Percentiles rank a stretch among this genome's conserved stretches.
Conservation (phyloP, 2,113 vertebrate species). For the Pagrus major region DNA sequence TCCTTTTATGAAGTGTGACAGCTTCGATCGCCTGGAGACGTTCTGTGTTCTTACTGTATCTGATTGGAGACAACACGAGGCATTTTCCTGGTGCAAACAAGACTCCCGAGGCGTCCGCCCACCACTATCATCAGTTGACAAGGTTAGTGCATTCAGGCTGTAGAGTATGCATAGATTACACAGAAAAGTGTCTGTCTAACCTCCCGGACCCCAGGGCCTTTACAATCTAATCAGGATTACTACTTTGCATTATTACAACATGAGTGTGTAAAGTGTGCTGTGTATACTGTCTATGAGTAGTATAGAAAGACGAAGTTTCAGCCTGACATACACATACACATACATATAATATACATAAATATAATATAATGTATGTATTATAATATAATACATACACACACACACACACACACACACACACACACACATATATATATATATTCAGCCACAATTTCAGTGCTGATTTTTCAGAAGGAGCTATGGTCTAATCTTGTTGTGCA, state of each 20-base stretch:
- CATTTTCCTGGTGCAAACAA: slow-evolving; percentile 50
- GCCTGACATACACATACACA: too few relatives aligned
- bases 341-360: too few relatives aligned
- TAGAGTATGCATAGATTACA: slow-evolving; percentile 19
- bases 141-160: slow-evolving; percentile 47
- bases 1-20: slow-evolving; percentile 68
- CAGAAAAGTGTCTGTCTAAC: slow-evolving; percentile 43
- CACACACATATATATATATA: too few relatives aligned
- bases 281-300: not conserved
- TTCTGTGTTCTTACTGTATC: slow-evolving; percentile 53
- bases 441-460: not conserved
- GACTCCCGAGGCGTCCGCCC: slow-evolving; percentile 61
- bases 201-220: slow-evolving; percentile 31
- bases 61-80: slow-evolving; percentile 64
- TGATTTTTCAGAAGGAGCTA: not conserved
- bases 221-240: slow-evolving; percentile 16
- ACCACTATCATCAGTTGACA: slow-evolving; percentile 57
- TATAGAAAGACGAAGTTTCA: not conserved
- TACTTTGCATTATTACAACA: slow-evolving; percentile 33
- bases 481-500: not conserved
- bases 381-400: too few relatives aligned
- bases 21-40: slow-evolving; percentile 60
- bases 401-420: too few relatives aligned
- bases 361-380: too few relatives aligned
- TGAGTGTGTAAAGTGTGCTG: not conserved